These are phyloP conservation scores for Cherax quadricarinatus DNA, from an alignment of 1,140 invertebrate genomes.

Conservation along the genomic window DNA sequence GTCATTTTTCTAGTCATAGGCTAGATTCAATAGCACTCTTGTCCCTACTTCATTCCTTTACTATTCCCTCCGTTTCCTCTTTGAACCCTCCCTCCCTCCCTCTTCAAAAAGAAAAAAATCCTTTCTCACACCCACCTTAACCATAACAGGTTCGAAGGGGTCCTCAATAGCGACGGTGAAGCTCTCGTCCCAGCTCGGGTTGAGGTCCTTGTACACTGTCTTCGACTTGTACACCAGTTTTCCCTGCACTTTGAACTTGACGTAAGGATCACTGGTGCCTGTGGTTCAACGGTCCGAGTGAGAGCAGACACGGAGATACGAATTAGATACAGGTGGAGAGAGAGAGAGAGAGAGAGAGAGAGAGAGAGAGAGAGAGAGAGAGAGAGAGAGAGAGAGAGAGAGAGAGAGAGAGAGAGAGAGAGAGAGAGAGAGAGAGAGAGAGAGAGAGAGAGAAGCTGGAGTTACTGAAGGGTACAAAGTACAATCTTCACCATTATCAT, in stretches of 20 bases:
- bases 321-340: background rate
- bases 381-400: background rate
- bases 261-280: conserved; percentile 98
- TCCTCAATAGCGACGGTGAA: conserved; percentile 97
- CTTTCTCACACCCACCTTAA: conserved; percentile 84
- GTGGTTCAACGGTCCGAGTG: conserved; percentile 73
- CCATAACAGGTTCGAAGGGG: conserved; percentile 89
- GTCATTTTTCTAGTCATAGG: too few species aligned
- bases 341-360: background rate
- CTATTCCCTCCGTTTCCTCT: too few species aligned
- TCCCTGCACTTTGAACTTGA: conserved; percentile 96
- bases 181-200: conserved; percentile 97
- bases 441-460: too few species aligned
- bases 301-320: background rate
- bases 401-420: background rate
- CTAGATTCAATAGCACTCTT: too few species aligned
- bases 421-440: background rate
- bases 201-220: conserved; percentile 91
- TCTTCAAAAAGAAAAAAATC: background rate
- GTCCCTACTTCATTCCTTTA: too few species aligned
- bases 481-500: too few species aligned
- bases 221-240: conserved; percentile 94
- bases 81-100: background rate
- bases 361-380: background rate
- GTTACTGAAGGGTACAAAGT: too few species aligned